A percentile compares a stretch with the other conserved stretches of the same genome.
phyloP scores from a whole-genome alignment of 1,140 invertebrate genomes.

The Lamellibrachia luymesi region DNA sequence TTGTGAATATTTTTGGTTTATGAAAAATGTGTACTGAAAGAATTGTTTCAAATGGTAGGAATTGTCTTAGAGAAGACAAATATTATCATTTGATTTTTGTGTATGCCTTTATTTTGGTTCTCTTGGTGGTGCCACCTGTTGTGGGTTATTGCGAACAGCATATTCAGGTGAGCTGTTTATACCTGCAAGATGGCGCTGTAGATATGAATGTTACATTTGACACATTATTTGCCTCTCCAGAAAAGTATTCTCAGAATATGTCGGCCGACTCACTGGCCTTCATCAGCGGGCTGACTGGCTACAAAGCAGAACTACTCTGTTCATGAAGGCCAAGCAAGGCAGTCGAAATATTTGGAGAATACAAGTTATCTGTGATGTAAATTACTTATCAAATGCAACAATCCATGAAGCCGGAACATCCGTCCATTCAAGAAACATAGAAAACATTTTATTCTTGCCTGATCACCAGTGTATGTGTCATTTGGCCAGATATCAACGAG shows the following conservation, averaged over 20 bases:
- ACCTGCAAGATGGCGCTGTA: neutral
- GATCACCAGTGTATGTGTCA: neutral
- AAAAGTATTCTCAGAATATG: too few relatives aligned
- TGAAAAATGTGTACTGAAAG: neutral
- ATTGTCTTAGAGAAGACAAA: too few relatives aligned
- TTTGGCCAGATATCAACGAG: conserved; percentile 21
- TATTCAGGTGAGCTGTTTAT: neutral
- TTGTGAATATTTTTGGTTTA: neutral
- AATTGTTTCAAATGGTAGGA: neutral
- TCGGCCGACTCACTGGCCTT: too few relatives aligned
- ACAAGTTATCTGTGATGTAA: too few relatives aligned
- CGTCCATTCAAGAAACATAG: too few relatives aligned
- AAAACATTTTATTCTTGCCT: too few relatives aligned
- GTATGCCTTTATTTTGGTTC: neutral
- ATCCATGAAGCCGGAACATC: too few relatives aligned
- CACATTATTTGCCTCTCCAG: neutral
- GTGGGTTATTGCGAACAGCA: neutral
- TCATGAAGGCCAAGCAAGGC: too few relatives aligned
- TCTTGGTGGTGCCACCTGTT: neutral
- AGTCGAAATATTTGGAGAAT: too few relatives aligned
- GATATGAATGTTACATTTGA: neutral
- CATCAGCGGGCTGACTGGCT: too few relatives aligned
- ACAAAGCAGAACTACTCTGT: too few relatives aligned
- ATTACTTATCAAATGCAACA: too few relatives aligned
- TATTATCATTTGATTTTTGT: neutral